phyloP scores from a whole-genome alignment of 2,113 vertebrate species.

The Ailurus styani region DNA sequence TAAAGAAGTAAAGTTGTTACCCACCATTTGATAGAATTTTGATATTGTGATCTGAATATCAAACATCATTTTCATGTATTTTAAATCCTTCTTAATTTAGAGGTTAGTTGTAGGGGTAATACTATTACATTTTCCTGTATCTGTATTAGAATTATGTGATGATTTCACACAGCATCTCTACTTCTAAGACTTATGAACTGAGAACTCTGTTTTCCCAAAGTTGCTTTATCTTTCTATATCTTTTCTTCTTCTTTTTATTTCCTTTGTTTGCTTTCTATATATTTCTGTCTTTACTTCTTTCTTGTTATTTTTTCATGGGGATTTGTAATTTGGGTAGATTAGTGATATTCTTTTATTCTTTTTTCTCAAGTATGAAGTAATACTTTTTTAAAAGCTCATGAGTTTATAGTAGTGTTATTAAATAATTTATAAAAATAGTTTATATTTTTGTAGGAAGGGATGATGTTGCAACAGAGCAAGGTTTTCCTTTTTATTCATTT shows the following conservation, averaged over 20 bases:
- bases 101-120: background rate
- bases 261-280: background rate
- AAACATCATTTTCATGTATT: background rate
- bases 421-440: background rate
- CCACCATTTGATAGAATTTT: background rate
- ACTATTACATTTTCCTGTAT: background rate
- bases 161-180: constrained; percentile 10
- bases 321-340: background rate
- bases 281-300: background rate
- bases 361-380: background rate
- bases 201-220: background rate
- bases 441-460: background rate
- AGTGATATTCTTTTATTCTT: background rate
- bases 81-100: background rate
- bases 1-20: background rate
- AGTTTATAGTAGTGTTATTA: background rate
- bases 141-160: background rate
- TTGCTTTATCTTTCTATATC: background rate
- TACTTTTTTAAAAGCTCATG: background rate
- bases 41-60: background rate
- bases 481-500: background rate
- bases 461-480: background rate
- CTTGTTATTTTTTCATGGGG: background rate
- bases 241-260: background rate
- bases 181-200: background rate